Evolutionary conservation across 23 tunicate species (phyloP).

Genomic region (Diplosoma virens): DNA sequence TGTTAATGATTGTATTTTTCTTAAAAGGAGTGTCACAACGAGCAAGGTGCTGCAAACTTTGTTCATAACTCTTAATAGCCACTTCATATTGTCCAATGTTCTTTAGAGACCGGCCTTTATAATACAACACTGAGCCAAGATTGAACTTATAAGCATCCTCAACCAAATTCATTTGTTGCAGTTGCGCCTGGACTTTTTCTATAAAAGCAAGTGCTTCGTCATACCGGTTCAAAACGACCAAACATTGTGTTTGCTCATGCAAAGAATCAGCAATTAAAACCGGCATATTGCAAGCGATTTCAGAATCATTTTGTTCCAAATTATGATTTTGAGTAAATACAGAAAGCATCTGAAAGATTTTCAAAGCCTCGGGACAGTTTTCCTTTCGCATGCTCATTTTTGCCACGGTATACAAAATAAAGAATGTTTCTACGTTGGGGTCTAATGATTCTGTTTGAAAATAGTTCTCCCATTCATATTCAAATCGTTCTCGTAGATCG

Average conservation of each 20-base stretch:
- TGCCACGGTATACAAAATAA: background rate
- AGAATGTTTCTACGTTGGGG: background rate
- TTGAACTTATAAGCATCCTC: background rate
- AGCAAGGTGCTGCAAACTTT: background rate
- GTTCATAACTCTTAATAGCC: background rate
- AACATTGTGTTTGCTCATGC: background rate
- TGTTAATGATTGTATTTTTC: background rate
- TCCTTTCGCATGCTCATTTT: background rate
- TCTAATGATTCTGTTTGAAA: too few species aligned
- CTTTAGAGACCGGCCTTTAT: background rate
- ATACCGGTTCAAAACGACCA: background rate
- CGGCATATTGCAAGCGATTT: background rate
- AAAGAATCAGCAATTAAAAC: background rate
- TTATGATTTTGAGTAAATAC: background rate
- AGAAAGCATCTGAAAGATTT: background rate
- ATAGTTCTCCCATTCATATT: background rate
- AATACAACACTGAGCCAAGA: background rate
- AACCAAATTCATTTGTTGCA: background rate
- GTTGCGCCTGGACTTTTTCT: background rate
- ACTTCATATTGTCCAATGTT: background rate
- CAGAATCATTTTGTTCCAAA: background rate
- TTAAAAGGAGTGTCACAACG: background rate
- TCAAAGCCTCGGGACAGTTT: background rate
- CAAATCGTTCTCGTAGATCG: background rate
- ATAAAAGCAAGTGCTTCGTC: background rate